These are phyloP conservation scores for Neodiprion lecontei DNA, from an alignment of 1,140 invertebrate species.

Conservation along the genomic window DNA sequence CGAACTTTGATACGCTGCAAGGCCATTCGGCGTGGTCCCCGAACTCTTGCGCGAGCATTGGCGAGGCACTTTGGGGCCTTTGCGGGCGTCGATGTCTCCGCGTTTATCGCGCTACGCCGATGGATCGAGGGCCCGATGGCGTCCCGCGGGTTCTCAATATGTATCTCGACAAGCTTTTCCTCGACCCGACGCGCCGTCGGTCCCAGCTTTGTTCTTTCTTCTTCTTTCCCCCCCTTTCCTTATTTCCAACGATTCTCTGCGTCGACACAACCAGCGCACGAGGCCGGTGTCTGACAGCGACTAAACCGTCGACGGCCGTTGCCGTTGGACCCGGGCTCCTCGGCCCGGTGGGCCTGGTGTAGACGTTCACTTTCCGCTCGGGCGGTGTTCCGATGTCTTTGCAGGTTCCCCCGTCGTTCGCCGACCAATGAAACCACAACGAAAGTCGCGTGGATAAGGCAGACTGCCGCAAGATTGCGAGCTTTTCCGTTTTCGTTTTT, in stretches of 20 bases:
- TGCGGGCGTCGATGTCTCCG: neutral
- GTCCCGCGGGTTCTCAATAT: neutral
- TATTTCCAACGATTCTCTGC: neutral
- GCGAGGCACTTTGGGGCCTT: neutral
- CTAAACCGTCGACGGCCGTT: neutral
- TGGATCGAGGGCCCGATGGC: neutral
- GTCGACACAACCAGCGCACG: neutral
- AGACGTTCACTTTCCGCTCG: conserved; percentile 4
- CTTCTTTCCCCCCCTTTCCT: no score
- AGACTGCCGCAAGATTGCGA: no score
- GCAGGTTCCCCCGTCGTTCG: no score
- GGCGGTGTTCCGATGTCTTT: neutral
- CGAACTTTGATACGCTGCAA: no score
- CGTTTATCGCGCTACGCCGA: neutral
- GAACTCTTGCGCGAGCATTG: no score
- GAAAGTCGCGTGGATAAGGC: no score
- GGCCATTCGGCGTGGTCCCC: no score
- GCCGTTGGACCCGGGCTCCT: neutral
- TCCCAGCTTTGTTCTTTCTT: no score
- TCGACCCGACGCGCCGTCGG: no score
- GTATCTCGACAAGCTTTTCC: no score
- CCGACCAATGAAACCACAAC: no score
- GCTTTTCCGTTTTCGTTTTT: no score
- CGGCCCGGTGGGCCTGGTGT: neutral
- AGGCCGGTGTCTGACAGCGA: conserved; percentile 6